These are phyloP conservation scores for Cyrtorhinus lividipennis DNA, from an alignment of 1,140 invertebrate genomes.

Conservation along the genomic window DNA sequence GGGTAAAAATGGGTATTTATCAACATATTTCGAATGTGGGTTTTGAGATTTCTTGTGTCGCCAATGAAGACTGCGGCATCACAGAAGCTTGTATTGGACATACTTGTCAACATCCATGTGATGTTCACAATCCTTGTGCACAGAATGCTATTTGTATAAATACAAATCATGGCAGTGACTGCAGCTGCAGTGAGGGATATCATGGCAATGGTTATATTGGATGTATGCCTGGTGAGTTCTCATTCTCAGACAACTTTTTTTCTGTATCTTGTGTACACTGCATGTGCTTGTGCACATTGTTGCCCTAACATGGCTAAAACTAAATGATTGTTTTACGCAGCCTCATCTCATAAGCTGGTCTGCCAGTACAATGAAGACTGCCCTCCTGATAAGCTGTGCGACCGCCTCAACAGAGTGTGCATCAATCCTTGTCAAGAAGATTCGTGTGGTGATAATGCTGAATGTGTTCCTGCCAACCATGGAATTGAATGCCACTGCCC, in stretches of 20 bases:
- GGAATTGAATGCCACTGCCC: slow-evolving; percentile 62
- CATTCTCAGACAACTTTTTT: too few relatives aligned
- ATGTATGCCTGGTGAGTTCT: slow-evolving; percentile 51
- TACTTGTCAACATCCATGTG: slow-evolving; percentile 67
- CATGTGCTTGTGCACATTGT: too few relatives aligned
- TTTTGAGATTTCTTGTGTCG: too few relatives aligned
- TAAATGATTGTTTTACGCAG: too few relatives aligned
- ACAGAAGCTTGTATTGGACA: slow-evolving; percentile 66
- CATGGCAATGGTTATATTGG: slow-evolving; percentile 71
- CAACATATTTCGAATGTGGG: too few relatives aligned
- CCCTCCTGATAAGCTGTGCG: slow-evolving; percentile 62
- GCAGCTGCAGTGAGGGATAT: slow-evolving; percentile 67
- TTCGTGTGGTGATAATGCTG: slow-evolving; percentile 69
- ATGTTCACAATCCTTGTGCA: slow-evolving; percentile 64
- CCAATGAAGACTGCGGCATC: slow-evolving; percentile 61
- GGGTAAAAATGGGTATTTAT: too few relatives aligned
- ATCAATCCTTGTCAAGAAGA: slow-evolving; percentile 69
- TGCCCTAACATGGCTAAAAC: too few relatives aligned
- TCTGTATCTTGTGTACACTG: too few relatives aligned
- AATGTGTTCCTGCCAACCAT: slow-evolving; percentile 62
- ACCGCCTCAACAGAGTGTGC: slow-evolving; percentile 63
- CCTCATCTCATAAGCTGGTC: slow-evolving; percentile 40
- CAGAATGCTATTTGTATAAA: slow-evolving; percentile 74
- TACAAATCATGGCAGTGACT: slow-evolving; percentile 70
- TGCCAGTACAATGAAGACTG: slow-evolving; percentile 85